Evolutionary conservation across 2,888 invertebrate species (phyloP), one percentile per base, ranked within the genome.

Genomic region (Chrysopilus asiliformis): DNA sequence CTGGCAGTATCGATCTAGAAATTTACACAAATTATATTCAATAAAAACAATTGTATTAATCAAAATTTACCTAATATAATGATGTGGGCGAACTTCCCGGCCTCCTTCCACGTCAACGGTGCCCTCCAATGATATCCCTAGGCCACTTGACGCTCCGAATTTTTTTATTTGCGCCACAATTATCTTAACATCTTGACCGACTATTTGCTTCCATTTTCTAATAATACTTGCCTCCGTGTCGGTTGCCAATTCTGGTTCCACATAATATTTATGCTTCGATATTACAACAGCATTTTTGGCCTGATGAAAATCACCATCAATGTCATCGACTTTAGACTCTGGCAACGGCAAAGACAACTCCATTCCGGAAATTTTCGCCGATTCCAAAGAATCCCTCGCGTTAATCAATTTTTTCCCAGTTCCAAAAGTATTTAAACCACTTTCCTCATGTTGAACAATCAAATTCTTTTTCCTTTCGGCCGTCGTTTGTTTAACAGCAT

Each of bases 31-130:
- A n/a, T n/a, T n/a, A n/a, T n/a, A n/a, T n/a, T n/a, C n/a, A n/a
- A n/a, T n/a, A n/a, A n/a, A n/a, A n/a, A n/a, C n/a, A n/a, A n/a
- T n/a, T n/a, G n/a, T n/a, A n/a, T n/a, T n/a, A n/a, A n/a, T n/a
- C n/a, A n/a, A n/a, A n/a, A n/a, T n/a, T n/a, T n/a, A n/a, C 2
- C 97, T 79, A 55, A 98, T 95, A 64, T 95, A 97, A 68, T 97
- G 98, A 66, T 98, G 98, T 3, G 98, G 97, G 40, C 95, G 74
- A 28, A 95, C 90, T 67, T 98, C 97, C 39, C 86, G 76, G 0
- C 97, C 97, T 0, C 97, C 97, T 55, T 86, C 83, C 36, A 98
- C 94, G 60, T 98, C 98, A 26, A 95, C 97, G 0, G 98, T 98
- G 34, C 98, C 97, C 62, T 97, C 95, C 43, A 97, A 70, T 33